Conservation (phyloP, 1,140 invertebrate genomes). For the Drosophila trapezifrons region DNA sequence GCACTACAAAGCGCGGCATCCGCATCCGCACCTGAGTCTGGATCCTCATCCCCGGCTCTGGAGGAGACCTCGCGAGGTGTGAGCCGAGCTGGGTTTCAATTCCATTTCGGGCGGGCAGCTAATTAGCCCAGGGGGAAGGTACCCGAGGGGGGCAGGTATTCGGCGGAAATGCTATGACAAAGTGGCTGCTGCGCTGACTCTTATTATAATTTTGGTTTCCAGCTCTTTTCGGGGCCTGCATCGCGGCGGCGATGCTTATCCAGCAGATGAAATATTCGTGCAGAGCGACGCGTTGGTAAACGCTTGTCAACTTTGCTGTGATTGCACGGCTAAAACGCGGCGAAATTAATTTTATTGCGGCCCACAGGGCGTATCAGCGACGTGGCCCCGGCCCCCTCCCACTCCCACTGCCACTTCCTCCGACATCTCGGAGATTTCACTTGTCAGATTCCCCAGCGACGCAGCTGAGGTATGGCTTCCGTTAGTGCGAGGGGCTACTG, state of each 20-base stretch:
- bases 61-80: conserved; percentile 54
- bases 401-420: conserved; percentile 57
- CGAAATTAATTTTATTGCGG: conserved; percentile 80
- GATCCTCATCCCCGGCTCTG: conserved; percentile 1
- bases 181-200: conserved; percentile 46
- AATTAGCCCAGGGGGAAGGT: conserved; percentile 63
- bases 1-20: conserved; percentile 70
- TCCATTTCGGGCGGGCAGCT: conserved; percentile 75
- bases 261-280: conserved; percentile 73
- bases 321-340: conserved; percentile 74
- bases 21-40: conserved; percentile 36
- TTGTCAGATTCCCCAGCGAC: conserved; percentile 73
- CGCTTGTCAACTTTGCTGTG: conserved; percentile 81
- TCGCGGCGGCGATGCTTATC: conserved; percentile 68
- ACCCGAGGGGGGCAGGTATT: conserved; percentile 5
- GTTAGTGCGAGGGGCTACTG: conserved; percentile 72
- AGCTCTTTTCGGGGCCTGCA: conserved; percentile 52
- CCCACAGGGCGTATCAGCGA: conserved; percentile 76
- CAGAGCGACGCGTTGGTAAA: conserved; percentile 72
- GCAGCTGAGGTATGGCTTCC: conserved; percentile 79
- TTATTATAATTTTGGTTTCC: conserved; percentile 33
- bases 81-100: conserved; percentile 75
- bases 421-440: conserved; percentile 73
- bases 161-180: conserved; percentile 81
- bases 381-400: conserved; percentile 28